phyloP scores from a whole-genome alignment of 1,140 invertebrate genomes.

The Pseudobourletiella spinata region DNA sequence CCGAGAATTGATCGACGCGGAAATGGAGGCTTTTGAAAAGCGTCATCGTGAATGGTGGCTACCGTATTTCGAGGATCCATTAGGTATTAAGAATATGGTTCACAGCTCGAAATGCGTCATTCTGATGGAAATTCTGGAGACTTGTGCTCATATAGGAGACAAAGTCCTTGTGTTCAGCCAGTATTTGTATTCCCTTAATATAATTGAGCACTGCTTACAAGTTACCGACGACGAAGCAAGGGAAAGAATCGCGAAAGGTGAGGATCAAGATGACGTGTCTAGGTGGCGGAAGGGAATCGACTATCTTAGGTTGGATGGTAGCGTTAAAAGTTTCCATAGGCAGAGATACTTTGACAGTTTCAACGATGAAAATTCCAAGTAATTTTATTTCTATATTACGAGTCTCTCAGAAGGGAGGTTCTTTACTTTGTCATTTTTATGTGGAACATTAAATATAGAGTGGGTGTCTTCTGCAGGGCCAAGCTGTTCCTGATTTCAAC shows the following conservation, averaged over 20 bases:
- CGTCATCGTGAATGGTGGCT: conserved; percentile 40
- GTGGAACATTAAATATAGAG: too few species aligned
- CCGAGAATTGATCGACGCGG: conserved; percentile 7
- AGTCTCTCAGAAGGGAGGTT: too few species aligned
- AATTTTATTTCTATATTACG: too few species aligned
- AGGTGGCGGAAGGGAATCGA: conserved; percentile 52
- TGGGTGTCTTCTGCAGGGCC: too few species aligned
- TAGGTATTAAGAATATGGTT: too few species aligned
- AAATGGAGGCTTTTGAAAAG: conserved; percentile 41
- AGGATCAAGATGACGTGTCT: too few species aligned
- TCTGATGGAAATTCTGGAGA: conserved; percentile 39
- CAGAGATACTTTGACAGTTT: conserved; percentile 71
- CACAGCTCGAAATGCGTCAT: conserved; percentile 40
- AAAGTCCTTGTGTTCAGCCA: conserved; percentile 88
- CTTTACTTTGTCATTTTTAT: background rate
- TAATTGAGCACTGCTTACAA: conserved; percentile 72
- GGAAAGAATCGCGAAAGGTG: background rate
- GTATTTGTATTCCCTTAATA: conserved; percentile 85
- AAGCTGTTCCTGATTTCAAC: conserved; percentile 76
- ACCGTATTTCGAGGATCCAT: too few species aligned
- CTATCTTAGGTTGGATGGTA: conserved; percentile 87
- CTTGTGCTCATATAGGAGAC: conserved; percentile 48
- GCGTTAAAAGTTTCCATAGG: conserved; percentile 64
- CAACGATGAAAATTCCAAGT: too few species aligned
- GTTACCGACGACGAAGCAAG: background rate